These are phyloP conservation scores for Cephus pygmeus DNA, from an alignment of 2,888 invertebrate genomes.

Conservation along the genomic window DNA sequence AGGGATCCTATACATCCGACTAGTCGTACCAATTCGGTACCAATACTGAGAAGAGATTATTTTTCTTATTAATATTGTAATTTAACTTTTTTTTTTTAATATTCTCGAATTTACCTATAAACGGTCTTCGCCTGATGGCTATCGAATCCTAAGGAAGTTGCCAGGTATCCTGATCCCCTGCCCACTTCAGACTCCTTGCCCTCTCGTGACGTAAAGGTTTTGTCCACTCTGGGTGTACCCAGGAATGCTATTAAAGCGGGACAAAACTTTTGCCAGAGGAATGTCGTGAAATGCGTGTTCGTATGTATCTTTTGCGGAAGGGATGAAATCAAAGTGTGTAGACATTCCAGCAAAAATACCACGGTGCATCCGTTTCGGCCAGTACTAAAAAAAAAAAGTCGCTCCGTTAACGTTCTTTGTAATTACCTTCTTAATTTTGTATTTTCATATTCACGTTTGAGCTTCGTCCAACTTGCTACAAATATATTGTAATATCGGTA, in stretches of 20 bases:
- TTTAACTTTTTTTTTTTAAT: not conserved
- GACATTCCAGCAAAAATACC: constrained; percentile 87
- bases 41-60: constrained; percentile 74
- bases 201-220: constrained; percentile 79
- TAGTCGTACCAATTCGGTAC: constrained; percentile 86
- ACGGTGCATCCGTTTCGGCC: constrained; percentile 72
- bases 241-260: constrained; percentile 89
- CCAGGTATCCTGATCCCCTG: constrained; percentile 76
- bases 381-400: constrained; percentile 49
- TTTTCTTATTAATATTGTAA: not conserved
- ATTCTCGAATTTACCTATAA: constrained; percentile 73
- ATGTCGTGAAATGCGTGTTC: constrained; percentile 87
- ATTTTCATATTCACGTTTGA: constrained; percentile 72
- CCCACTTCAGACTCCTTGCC: constrained; percentile 68
- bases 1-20: constrained; percentile 90
- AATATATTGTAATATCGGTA: constrained; percentile 89
- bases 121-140: constrained; percentile 90
- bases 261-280: constrained; percentile 93
- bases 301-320: constrained; percentile 85
- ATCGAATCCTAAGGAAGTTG: constrained; percentile 81
- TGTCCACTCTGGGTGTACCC: constrained; percentile 88
- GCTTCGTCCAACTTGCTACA: constrained; percentile 87
- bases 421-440: not conserved
- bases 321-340: constrained; percentile 85
- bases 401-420: not conserved